Evolutionary conservation across 1,140 invertebrate genomes (phyloP), one percentile per base, ranked within the genome.

Genomic region (Cyrtorhinus lividipennis): DNA sequence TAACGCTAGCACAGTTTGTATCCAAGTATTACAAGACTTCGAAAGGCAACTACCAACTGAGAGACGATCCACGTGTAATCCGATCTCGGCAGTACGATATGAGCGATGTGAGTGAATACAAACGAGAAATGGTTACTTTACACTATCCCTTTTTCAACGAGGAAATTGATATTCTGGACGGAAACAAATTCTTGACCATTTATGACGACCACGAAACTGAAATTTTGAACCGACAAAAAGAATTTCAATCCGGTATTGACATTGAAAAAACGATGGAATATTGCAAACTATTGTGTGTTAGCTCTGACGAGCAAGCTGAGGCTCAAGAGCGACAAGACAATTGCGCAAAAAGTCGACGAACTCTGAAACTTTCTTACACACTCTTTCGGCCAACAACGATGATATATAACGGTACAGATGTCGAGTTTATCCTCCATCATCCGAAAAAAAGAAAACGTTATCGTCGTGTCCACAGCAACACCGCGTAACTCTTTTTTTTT

Each of bases 1-100:
- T 69, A 5, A 72, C 67, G 69, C 67, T 73, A 44, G 72, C 72
- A 45, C 68, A 73, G 64, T 73, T 72, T 68, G 71, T 68, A 23
- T 67, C 72, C 53, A 69, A 64, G 66, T 73, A 73, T 66, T 67
- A 68, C 69, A 73, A 71, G 20, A 53, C 48, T 53, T 13, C 48
- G 5, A 8, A 53, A 10, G 48, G 48, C 10, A 10, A 53, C 5
- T 53, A 53, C 18, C 5, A 10, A 22, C 18, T 53, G 38, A 8
- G 38, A 44, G 38, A 44, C n/a, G 12, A 67, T 23, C 67, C 65
- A 64, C 68, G 70, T 61, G 46, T 72, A 13, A 71, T 72, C 71
- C 66, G 71, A 67, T 72, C 70, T 66, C 68, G 70, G 67, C 62
- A 60, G 59, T 72, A 72, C 66, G 67, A 70, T 24, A 69, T 69